Evolutionary conservation across 2,113 vertebrate genomes (phyloP), one percentile per base, ranked within the genome.

Genomic region (Gallinago jamesoni): DNA sequence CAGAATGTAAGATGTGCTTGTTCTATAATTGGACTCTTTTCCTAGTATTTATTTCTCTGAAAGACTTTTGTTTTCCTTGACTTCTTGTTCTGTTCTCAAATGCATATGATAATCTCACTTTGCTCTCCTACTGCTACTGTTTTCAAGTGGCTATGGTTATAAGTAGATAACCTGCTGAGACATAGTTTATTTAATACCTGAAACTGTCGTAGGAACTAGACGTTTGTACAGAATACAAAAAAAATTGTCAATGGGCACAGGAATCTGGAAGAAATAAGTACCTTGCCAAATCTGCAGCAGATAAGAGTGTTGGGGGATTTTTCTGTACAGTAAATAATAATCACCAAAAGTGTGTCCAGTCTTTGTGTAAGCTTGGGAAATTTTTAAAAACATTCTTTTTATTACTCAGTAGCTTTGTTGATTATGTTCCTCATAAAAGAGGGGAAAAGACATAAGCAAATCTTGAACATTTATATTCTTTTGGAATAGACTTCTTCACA

Each of bases 91-190:
- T 93, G 12, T 45, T 95, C 72, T 91, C 85, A 62, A 95, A 96
- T 2, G 1, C 3, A 1, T 89, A 28, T 69, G 69, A 93, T 97
- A 89, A 91, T 95, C 91, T 96, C 69, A 73, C 78, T 90, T 89
- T 74, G 56, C 53, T 81, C 87, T 83, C 94, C 93, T 89, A 92
- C 59, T 96, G 89, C 56, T 90, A 43, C 87, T 86, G 41, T 84
- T 96, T 97, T 95, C 90, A 96, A 89, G 69, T 84, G 82, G 81
- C 68, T 95, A 52, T 70, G 82, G 20, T 84, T 93, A 12, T 62
- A 94, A 96, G 92, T 62, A 93, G 80, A 57, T 92, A 67, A 79
- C 96, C 94, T 96, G 83, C 83, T 94, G 87, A 96, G 97, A 96
- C 55, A 76, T 5, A 69, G 83, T 93, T 95, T 95, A 90, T 83